phyloP scores from a whole-genome alignment of 2,797 vertebrate species.

The Chelonia mydas region DNA sequence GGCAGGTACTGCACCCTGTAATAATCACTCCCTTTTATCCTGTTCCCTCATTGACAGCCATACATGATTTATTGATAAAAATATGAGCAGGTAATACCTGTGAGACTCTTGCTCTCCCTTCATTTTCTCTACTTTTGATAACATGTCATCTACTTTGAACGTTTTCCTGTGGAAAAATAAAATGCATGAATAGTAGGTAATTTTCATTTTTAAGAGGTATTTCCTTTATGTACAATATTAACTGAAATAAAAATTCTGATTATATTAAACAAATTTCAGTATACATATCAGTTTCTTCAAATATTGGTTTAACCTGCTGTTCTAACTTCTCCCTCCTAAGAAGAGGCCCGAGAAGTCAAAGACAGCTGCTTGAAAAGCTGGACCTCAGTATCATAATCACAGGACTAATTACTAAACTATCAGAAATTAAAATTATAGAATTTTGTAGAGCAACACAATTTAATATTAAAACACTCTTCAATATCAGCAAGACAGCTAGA shows the following conservation, averaged over 20 bases:
- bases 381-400: neutral
- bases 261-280: neutral
- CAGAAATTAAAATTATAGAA: neutral
- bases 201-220: neutral
- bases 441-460: neutral
- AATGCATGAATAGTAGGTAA: neutral
- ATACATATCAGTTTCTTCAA: neutral
- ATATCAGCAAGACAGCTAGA: neutral
- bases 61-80: neutral
- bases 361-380: neutral
- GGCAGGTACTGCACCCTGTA: neutral
- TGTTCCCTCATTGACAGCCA: neutral
- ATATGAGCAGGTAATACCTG: constrained; percentile 84
- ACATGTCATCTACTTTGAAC: constrained; percentile 97
- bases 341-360: neutral
- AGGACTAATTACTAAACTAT: neutral
- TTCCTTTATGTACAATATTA: neutral
- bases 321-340: neutral
- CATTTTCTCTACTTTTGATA: constrained; percentile 96
- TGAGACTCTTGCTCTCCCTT: constrained; percentile 97
- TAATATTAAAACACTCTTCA: neutral
- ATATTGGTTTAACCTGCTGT: neutral
- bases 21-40: neutral
- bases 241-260: neutral
- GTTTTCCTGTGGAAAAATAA: constrained; percentile 87